Base-by-base conservation (phyloP, 2,797 vertebrate species). In the Manis pentadactyla region DNA sequence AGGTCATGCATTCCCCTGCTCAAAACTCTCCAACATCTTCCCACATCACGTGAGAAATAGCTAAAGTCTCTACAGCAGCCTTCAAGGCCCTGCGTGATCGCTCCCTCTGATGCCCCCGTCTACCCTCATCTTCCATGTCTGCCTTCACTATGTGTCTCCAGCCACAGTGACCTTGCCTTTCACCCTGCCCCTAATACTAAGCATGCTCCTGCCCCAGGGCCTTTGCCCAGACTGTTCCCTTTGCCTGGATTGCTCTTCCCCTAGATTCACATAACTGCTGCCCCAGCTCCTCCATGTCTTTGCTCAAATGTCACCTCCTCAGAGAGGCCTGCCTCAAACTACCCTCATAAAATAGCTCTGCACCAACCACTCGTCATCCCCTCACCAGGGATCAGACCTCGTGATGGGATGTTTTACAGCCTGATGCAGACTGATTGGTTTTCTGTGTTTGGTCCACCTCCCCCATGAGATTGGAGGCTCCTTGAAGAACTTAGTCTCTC, bases 61-160 rank as follows among this genome's bases (percentile, higher is more conserved):
- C 61, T 31, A 3, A 39, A 29, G n/a, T 63, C 53, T 31, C 75
- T 27, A 25, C 29, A n/a, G 57, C 12, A 31, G 23, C 15, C 46
- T 46, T 14, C 4, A 13, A 29, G 53, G 6, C 63, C 25, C 23
- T 29, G 8, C 6, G 5, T 5, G n/a, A 66, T 46, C 25, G 15
- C 12, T 66, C 15, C 14, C 15, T 46, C 4, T 64, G 0, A 27
- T 12, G 31, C 27, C 1, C 11, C 61, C 21, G 3, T 25, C n/a
- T 59, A 14, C 46, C 15, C 34, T 78, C 29, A 10, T 17, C 68
- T 53, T 29, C 75, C 19, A 7, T 51, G 25, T 5, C 39, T 34
- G 23, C 6, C 23, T 7, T 31, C 66, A 42, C 23, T 73, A 7
- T 34, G 29, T 0, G 0, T 63, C 37, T 31, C 23, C 17, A 57